Base-by-base conservation (phyloP, 2,113 vertebrate species). In the Pan paniscus region DNA sequence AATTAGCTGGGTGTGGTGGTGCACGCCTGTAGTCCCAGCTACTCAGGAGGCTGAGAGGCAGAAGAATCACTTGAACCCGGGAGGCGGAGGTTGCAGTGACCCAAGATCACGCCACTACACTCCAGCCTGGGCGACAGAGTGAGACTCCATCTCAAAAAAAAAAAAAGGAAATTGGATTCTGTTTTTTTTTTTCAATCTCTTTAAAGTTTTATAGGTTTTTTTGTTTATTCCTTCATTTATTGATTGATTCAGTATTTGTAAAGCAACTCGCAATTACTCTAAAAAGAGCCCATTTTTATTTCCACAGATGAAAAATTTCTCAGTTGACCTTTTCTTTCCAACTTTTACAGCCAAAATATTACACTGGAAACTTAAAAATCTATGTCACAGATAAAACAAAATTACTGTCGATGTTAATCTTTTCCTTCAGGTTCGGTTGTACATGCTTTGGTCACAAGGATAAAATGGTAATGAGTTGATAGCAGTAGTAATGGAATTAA, bases 261-360 rank as follows among this genome's bases (percentile, higher is more conserved):
- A 79, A 96, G n/a, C 70, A 73, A 79, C 35, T 97, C 72, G 14
- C 40, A 84, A 68, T 90, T 92, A 61, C 50, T 92, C 32, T 16
- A 64, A 38, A 90, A 94, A 85, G 68, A 93, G 5, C 57, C 22
- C 70, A 25, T 78, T 98, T 97, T 97, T 90, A 78, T 67, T 95
- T 95, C 46, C 35, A 88, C 43, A 81, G 76, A 48, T 55, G 13
- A 72, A 92, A 85, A 25, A 14, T 87, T 96, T 82, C 57, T 80
- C 40, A 64, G 9, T 12, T 85, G 17, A 25, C 70, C 40, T 72
- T 92, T 89, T 70, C 23, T 48, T 80, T 86, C 40, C 46, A 46
- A 35, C 3, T 75, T 64, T 5, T 78, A 22, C 6, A 80, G 18
- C 89, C 46, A 43, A 25, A 67, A 0, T 75, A n/a, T 81, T 88